phyloP scores from a whole-genome alignment of 1,140 invertebrate species.

The Listronotus oregonensis region DNA sequence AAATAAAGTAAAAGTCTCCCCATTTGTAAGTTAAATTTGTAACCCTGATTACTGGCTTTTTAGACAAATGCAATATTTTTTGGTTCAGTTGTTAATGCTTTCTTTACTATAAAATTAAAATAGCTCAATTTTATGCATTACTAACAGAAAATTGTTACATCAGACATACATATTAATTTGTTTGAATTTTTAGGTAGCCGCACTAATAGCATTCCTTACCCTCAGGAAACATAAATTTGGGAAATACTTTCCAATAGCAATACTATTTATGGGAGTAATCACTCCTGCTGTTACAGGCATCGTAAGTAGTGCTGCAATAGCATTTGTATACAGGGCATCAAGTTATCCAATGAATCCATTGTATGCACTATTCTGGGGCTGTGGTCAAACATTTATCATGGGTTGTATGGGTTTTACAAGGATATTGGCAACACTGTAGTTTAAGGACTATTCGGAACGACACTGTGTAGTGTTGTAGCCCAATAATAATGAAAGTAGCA shows the following conservation, averaged over 20 bases:
- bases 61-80: no score
- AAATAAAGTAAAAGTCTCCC: no score
- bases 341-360: conserved; percentile 85
- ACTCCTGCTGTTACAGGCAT: conserved; percentile 85
- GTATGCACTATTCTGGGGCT: conserved; percentile 91
- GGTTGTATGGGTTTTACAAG: conserved; percentile 89
- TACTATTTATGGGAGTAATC: conserved; percentile 86
- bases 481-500: conserved; percentile 10
- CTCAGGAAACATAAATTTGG: conserved; percentile 92
- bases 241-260: conserved; percentile 87
- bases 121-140: no score
- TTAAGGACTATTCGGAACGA: conserved; percentile 25
- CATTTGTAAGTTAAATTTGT: no score
- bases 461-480: conserved; percentile 1
- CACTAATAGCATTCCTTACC: conserved; percentile 86
- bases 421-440: conserved; percentile 88
- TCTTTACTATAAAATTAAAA: no score
- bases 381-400: conserved; percentile 88
- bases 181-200: conserved; percentile 66
- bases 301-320: conserved; percentile 89
- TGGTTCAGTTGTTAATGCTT: no score
- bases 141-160: no score
- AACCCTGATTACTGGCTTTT: no score
- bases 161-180: no score
- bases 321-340: conserved; percentile 89